Base-by-base conservation (phyloP, 2,888 invertebrate species). In the Teinopalpus imperialis region DNA sequence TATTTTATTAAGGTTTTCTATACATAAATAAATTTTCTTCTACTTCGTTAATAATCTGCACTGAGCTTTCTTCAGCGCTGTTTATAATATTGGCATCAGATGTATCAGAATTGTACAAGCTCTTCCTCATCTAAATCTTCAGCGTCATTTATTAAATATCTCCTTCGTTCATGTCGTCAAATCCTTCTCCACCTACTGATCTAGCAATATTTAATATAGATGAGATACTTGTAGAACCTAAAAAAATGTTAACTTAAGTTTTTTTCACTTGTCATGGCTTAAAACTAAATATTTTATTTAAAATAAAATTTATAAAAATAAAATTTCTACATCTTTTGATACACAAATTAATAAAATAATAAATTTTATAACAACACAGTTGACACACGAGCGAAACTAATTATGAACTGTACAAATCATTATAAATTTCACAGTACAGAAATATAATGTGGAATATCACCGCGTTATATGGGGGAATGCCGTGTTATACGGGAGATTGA, bases 1-100 rank as follows among this genome's bases (percentile, higher is more conserved):
- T 23, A 23, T 35, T 35, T 21, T 35, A 23, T 35, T 35, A 35
- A 35, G 35, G 23, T 35, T 35, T 35, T 35, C 35, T 5, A 35
- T 21, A 23, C 35, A n/a, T n/a, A n/a, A n/a, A 35, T 35, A 35
- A 4, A 27, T 27, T 10, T 27, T 27, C 4, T 6, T 27, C 27
- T 12, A 10, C 27, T 27, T 12, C 27, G n/a, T 30, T 14, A 5
- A 1, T 30, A 14, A 4, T 30, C 30, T 30, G 14, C 16, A 14
- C 16, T 30, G n/a, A 30, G 18, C 14, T 37, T 37, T 35, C 36
- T 21, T 26, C 36, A 27, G 10, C 27, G 10, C 27, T 10, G 10
- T 27, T 27, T 27, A 12, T 8, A 27, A 27, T 27, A 27, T 3
- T 10, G 2, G 27, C 10, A 1, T 27, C n/a, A n/a, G n/a, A n/a